Conservation (phyloP, 1,140 invertebrate species). For the Sminthurides bifidus region DNA sequence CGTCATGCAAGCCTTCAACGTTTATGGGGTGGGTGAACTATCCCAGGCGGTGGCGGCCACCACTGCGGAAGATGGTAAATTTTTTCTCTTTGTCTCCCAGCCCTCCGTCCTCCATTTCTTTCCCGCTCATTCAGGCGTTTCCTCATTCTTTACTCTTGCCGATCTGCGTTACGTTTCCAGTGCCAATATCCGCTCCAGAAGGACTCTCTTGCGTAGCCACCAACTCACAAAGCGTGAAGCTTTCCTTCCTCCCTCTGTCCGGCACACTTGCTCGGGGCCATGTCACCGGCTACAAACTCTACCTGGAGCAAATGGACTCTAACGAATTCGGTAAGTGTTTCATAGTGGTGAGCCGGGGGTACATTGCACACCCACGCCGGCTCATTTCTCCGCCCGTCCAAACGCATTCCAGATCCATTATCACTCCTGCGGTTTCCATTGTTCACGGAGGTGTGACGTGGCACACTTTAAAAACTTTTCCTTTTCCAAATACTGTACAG, state of each 20-base stretch:
- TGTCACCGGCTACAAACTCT: slow-evolving; percentile 29
- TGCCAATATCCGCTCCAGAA: slow-evolving; percentile 14
- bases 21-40: slow-evolving; percentile 51
- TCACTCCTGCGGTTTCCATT: too few species aligned
- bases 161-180: background rate
- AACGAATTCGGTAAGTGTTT: slow-evolving; percentile 14
- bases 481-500: too few species aligned
- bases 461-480: too few species aligned
- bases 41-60: slow-evolving; percentile 54
- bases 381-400: too few species aligned
- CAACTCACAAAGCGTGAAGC: slow-evolving; percentile 23
- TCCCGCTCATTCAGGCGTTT: too few species aligned
- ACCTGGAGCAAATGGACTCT: slow-evolving; percentile 16
- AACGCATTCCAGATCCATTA: too few species aligned
- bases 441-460: too few species aligned
- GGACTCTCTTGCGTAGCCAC: slow-evolving; percentile 14
- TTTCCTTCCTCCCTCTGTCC: slow-evolving; percentile 22
- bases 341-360: too few species aligned
- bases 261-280: slow-evolving; percentile 20
- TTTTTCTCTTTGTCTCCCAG: background rate
- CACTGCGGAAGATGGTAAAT: slow-evolving; percentile 67
- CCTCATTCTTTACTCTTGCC: background rate
- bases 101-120: too few species aligned
- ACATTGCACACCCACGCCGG: too few species aligned
- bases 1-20: slow-evolving; percentile 37